These are phyloP conservation scores for Linnaemya vulpina DNA, from an alignment of 2,888 invertebrate species.

Conservation along the genomic window DNA sequence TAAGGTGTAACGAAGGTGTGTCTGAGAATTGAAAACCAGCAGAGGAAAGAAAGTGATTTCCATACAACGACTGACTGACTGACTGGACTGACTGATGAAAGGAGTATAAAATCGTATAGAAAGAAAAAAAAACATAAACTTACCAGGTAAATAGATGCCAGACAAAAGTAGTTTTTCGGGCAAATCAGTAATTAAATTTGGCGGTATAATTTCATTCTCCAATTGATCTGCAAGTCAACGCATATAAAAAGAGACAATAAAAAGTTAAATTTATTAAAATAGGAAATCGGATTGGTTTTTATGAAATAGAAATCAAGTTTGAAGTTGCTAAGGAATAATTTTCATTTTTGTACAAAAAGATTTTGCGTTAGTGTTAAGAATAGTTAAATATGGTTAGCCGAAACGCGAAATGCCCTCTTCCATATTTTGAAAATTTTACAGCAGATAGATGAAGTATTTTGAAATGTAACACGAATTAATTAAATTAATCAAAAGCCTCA, in stretches of 20 bases:
- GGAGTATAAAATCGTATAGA: neutral
- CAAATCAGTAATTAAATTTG: constrained; percentile 86
- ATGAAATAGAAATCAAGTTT: neutral
- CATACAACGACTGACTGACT: neutral
- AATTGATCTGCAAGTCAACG: constrained; percentile 75
- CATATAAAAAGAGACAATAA: constrained; percentile 34
- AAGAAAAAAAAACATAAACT: constrained; percentile 74
- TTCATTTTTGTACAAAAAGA: no score
- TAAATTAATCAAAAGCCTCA: no score
- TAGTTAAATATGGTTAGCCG: no score
- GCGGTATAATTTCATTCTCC: constrained; percentile 83
- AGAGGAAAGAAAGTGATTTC: constrained; percentile 39
- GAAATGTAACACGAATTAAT: no score
- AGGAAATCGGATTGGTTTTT: constrained; percentile 31
- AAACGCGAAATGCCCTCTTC: no score
- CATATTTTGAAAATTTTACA: no score
- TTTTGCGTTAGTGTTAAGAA: no score
- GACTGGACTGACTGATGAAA: constrained; percentile 5
- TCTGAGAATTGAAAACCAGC: constrained; percentile 53
- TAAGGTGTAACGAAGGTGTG: constrained; percentile 57
- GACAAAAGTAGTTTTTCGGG: constrained; percentile 86
- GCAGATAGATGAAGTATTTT: no score
- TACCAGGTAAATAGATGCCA: constrained; percentile 88
- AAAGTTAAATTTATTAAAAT: constrained; percentile 30
- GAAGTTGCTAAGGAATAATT: neutral